Percentiles rank a stretch among this genome's conserved stretches.
phyloP scores from a whole-genome alignment of 2,113 vertebrate genomes.

The Casuarius casuarius region DNA sequence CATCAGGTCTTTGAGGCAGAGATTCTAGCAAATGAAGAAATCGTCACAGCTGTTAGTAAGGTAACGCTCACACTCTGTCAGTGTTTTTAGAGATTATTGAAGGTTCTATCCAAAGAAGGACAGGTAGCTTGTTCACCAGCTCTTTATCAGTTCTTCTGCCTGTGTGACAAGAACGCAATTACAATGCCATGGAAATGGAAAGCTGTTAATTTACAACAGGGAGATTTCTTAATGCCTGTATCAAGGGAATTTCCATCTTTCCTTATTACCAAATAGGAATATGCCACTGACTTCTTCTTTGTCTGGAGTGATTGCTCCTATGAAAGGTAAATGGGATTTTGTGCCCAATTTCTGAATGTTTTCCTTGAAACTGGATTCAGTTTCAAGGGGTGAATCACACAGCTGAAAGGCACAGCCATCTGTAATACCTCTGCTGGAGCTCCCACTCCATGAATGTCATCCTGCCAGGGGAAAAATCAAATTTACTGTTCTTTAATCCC shows the following conservation, averaged over 20 bases:
- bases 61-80: constrained; percentile 46
- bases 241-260: not conserved
- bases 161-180: not conserved
- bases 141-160: not conserved
- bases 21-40: constrained; percentile 83
- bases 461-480: not conserved
- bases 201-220: not conserved
- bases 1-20: constrained; percentile 91
- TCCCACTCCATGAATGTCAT: not conserved
- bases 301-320: not conserved
- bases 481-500: not conserved
- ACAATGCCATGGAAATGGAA: not conserved
- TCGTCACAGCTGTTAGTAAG: constrained; percentile 80
- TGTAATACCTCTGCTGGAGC: not conserved
- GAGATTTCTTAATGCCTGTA: not conserved
- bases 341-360: not conserved
- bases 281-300: not conserved
- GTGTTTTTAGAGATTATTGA: not conserved
- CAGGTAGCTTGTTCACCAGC: not conserved
- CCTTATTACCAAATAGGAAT: not conserved
- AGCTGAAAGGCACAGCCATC: not conserved
- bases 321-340: constrained; percentile 5
- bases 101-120: not conserved
- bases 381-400: not conserved
- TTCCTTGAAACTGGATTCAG: not conserved